phyloP scores from a whole-genome alignment of 2,888 invertebrate species.

The Neuroscelio doddi region DNA sequence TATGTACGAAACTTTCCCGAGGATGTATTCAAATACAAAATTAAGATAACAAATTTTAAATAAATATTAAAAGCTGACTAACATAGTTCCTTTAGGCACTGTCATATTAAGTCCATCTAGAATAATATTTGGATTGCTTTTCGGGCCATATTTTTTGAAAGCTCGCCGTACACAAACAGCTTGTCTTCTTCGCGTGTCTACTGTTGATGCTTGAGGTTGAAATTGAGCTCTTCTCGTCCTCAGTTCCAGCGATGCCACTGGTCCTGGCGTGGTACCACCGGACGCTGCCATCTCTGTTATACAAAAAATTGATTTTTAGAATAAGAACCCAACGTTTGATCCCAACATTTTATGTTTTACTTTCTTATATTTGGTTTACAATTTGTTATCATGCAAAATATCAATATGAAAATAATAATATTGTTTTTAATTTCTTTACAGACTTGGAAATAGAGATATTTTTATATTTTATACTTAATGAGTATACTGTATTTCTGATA shows the following conservation, averaged over 20 bases:
- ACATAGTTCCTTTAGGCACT: conserved; percentile 92
- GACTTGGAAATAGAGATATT: no score
- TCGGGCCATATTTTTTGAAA: conserved; percentile 87
- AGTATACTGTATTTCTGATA: no score
- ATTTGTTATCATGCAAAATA: no score
- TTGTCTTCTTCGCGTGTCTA: conserved; percentile 82
- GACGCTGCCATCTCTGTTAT: conserved; percentile 58
- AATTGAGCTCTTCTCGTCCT: conserved; percentile 74
- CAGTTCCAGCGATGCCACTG: conserved; percentile 72
- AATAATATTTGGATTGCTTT: conserved; percentile 85
- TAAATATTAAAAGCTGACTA: no score
- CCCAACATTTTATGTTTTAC: no score
- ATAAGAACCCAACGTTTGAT: no score
- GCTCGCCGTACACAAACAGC: conserved; percentile 90
- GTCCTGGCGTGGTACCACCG: conserved; percentile 50
- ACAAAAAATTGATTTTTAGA: conserved; percentile 19
- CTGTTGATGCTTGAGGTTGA: conserved; percentile 80
- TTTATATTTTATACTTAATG: no score
- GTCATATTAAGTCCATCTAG: conserved; percentile 93
- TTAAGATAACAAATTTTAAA: neutral
- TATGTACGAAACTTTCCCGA: no score
- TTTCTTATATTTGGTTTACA: no score
- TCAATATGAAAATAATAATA: no score
- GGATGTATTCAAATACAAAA: neutral
- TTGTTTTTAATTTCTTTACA: no score